Percentiles rank a stretch among this genome's conserved stretches.
These are phyloP conservation scores for Calyptommatus sinebrachiatus DNA, from an alignment of 2,113 vertebrate species.

Conservation along the genomic window DNA sequence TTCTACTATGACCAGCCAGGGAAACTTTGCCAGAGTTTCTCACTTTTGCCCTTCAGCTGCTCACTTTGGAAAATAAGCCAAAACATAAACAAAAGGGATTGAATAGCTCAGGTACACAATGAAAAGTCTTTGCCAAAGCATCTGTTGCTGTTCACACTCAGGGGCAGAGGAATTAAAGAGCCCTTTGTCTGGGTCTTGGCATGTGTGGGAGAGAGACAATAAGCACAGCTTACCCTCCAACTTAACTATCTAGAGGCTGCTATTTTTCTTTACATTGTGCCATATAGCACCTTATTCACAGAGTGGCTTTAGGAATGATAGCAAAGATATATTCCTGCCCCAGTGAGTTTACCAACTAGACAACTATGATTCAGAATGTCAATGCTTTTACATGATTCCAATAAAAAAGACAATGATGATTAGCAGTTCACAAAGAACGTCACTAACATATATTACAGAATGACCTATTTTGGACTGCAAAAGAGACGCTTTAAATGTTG, in stretches of 20 bases:
- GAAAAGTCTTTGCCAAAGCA: neutral
- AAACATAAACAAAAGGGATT: neutral
- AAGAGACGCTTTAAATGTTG: neutral
- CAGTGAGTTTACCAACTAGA: neutral
- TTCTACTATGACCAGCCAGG: neutral
- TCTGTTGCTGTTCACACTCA: neutral
- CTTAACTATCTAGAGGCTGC: neutral
- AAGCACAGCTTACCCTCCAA: neutral
- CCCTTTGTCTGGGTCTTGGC: slow-evolving; percentile 2
- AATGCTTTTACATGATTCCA: neutral
- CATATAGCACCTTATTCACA: neutral
- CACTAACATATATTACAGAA: neutral
- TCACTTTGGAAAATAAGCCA: neutral
- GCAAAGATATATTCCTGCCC: neutral
- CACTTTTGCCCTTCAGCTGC: neutral
- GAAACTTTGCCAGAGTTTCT: neutral
- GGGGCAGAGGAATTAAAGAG: neutral
- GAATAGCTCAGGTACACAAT: neutral
- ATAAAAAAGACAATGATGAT: neutral
- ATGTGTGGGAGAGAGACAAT: neutral
- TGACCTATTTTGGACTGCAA: neutral
- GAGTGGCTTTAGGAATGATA: neutral
- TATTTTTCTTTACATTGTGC: neutral
- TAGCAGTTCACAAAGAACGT: neutral
- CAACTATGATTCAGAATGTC: neutral